Evolutionary conservation across 2,113 vertebrate genomes (phyloP).

Genomic region (Entomyzon cyanotis): DNA sequence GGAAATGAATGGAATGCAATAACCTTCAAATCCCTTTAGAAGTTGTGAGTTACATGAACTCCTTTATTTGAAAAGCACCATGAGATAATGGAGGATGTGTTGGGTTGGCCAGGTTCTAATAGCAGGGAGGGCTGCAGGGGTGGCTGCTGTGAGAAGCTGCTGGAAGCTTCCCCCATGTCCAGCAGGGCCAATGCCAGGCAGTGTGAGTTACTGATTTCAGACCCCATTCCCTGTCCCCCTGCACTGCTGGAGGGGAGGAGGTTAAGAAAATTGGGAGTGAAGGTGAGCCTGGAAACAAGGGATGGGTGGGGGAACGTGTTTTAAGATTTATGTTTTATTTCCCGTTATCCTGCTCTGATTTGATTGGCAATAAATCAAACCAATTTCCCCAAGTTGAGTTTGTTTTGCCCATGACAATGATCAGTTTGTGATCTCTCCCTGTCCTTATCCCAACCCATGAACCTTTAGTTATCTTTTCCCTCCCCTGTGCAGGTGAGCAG

Average conservation of each 20-base stretch:
- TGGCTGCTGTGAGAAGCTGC: neutral
- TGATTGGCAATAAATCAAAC: neutral
- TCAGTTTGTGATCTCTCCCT: neutral
- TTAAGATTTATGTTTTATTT: neutral
- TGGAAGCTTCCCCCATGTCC: neutral
- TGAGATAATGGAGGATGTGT: neutral
- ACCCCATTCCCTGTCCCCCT: neutral
- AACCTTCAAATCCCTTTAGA: constrained; percentile 36
- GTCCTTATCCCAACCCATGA: neutral
- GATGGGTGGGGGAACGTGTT: neutral
- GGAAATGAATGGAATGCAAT: constrained; percentile 10
- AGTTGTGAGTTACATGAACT: constrained; percentile 10
- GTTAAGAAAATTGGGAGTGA: neutral
- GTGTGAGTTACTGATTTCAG: neutral
- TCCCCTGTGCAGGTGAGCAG: neutral
- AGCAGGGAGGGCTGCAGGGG: neutral
- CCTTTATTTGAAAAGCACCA: constrained; percentile 25
- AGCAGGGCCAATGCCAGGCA: neutral
- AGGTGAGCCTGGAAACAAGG: neutral
- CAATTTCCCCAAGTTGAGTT: rapidly evolving
- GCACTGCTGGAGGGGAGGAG: neutral
- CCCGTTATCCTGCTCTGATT: neutral
- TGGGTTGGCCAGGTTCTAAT: neutral
- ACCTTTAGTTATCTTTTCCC: neutral
- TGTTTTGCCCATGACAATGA: neutral